These are phyloP conservation scores for Epirrita christyi DNA, from an alignment of 2,888 invertebrate genomes.

Conservation along the genomic window DNA sequence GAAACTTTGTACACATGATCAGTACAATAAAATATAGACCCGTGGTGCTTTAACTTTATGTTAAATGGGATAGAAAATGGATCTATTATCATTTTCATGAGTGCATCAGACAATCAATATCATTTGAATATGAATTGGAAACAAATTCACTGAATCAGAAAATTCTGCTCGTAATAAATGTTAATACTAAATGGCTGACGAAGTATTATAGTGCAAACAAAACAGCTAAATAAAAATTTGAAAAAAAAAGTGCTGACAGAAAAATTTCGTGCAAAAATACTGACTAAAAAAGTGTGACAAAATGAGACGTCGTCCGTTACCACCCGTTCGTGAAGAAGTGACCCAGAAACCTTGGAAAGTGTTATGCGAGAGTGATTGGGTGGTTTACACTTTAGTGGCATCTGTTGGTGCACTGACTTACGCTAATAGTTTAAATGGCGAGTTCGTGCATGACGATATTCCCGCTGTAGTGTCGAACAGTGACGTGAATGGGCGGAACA, in stretches of 20 bases:
- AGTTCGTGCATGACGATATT: constrained; percentile 95
- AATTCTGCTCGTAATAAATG: not conserved
- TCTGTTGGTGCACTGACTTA: constrained; percentile 89
- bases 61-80: constrained; percentile 1
- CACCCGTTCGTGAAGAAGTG: constrained; percentile 76
- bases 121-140: constrained; percentile 6
- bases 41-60: not conserved
- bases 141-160: not conserved
- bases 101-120: not conserved
- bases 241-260: not conserved
- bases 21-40: too few relatives aligned
- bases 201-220: too few relatives aligned
- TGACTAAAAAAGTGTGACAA: constrained; percentile 31
- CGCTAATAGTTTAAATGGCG: constrained; percentile 90
- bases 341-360: constrained; percentile 61
- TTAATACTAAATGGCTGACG: not conserved
- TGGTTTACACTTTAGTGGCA: constrained; percentile 86
- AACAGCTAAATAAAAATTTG: not conserved
- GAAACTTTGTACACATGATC: too few relatives aligned
- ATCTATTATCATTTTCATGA: constrained; percentile 2
- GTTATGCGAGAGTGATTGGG: constrained; percentile 82
- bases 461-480: constrained; percentile 92
- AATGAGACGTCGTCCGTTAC: constrained; percentile 79
- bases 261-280: not conserved
- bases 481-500: constrained; percentile 90